Base-by-base conservation (phyloP, 1,140 invertebrate genomes). In the Ceratoteleas bidentatus region DNA sequence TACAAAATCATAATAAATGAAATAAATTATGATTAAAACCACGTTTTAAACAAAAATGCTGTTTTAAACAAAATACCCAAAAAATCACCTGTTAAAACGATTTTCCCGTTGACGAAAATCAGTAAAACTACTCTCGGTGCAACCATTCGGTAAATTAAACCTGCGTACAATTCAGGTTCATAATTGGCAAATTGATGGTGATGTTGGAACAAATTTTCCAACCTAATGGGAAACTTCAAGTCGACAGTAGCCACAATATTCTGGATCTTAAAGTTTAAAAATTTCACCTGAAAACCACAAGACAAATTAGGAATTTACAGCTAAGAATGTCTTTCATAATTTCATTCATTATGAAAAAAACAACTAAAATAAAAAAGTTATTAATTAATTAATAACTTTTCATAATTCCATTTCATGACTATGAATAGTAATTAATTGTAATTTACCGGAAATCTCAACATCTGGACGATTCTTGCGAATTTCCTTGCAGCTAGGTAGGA, bases 191-290 rank as follows among this genome's bases (percentile, higher is more conserved):
- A 99, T 89, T 99, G 98, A 45, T 96, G 95, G 91, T 99, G 99
- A 54, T 96, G 95, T 58, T 98, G 94, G 87, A 98, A 97, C 5
- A 99, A 92, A 75, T 97, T 97, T 93, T 99, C 99, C 54, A 99
- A 90, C 85, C 97, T 95, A 75, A 99, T 98, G 0, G 98, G 98
- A 92, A 99, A 99, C 87, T 98, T 96, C 6, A 99, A 94, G 92
- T 99, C 99, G 87, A 98, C 99, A 32, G 97, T 99, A 5, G 98
- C 99, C 16, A 99, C 98, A 92, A 99, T 98, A 91, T 99, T 99
- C 92, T 99, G 99, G 85, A 99, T 95, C 93, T 99, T 99, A 88
- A 99, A 99, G 87, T 99, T 97, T 33, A 95, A 92, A 90, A 99
- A 99, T 89, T 98, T 98, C 0, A 97, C 97, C 95, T 98, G 87